Evolutionary conservation across 2,888 invertebrate species (phyloP).

Genomic region (Branchipolynoe longqiensis): DNA sequence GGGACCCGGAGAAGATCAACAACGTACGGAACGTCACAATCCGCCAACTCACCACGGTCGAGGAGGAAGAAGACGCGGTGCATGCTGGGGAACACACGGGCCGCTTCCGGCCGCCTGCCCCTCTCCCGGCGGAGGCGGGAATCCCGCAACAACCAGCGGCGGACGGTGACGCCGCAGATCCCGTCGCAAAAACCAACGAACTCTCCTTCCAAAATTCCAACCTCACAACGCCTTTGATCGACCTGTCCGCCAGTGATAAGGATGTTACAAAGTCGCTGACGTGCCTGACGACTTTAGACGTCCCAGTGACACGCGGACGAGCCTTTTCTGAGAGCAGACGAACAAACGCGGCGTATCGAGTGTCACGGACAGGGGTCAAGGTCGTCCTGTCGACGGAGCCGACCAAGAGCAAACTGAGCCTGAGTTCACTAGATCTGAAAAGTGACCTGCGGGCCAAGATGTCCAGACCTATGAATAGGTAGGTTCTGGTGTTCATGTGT

Average conservation of each 20-base stretch:
- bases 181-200: no score
- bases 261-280: conserved; percentile 30
- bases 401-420: background rate
- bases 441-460: background rate
- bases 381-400: background rate
- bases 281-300: background rate
- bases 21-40: background rate
- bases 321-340: background rate
- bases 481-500: background rate
- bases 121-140: conserved; percentile 8
- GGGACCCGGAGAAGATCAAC: conserved; percentile 58
- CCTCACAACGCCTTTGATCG: no score
- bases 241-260: no score
- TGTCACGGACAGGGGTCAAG: background rate
- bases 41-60: conserved; percentile 11
- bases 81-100: background rate
- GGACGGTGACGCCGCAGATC: no score
- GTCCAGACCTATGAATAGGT: conserved; percentile 63
- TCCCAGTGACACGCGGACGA: background rate
- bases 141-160: background rate
- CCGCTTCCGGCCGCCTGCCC: conserved; percentile 33
- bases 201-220: no score
- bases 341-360: background rate
- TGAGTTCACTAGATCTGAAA: background rate
- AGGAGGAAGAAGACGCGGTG: conserved; percentile 16